phyloP scores from a whole-genome alignment of 2,797 vertebrate species.

The Cuculus canorus region DNA sequence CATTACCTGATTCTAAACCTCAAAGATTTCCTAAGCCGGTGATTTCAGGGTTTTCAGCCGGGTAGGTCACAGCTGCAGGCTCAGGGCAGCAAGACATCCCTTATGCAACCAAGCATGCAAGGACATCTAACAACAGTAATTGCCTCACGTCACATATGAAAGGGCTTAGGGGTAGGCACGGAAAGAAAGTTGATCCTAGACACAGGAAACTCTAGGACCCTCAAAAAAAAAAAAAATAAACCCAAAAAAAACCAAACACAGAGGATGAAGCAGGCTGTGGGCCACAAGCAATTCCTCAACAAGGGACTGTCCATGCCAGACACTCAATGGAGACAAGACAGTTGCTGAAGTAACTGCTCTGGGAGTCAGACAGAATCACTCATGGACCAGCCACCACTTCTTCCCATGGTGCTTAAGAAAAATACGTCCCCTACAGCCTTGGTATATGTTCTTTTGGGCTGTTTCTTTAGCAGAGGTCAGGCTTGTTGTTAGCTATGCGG shows the following conservation, averaged over 20 bases:
- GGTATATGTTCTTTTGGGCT: accelerated
- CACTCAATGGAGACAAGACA: not conserved
- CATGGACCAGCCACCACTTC: not conserved
- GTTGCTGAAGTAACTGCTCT: not conserved
- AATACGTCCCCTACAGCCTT: not conserved
- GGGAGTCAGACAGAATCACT: not conserved
- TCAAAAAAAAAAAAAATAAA: not conserved
- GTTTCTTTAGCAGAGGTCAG: not conserved
- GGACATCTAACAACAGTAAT: not conserved
- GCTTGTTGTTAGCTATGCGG: not conserved
- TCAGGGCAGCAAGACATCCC: not conserved
- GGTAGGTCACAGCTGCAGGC: not conserved
- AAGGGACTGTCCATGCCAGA: not conserved
- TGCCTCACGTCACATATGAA: not conserved
- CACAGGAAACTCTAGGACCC: not conserved
- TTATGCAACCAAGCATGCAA: not conserved
- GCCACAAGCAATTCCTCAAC: not conserved
- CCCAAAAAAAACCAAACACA: not conserved
- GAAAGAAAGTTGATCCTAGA: not conserved
- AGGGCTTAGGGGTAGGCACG: not conserved
- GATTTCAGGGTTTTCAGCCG: not conserved
- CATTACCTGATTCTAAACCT: not conserved
- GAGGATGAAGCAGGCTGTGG: not conserved
- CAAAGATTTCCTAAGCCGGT: not conserved
- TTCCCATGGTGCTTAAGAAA: not conserved